These are phyloP conservation scores for Ylistrum balloti DNA, from an alignment of 1,140 invertebrate genomes.

Conservation along the genomic window DNA sequence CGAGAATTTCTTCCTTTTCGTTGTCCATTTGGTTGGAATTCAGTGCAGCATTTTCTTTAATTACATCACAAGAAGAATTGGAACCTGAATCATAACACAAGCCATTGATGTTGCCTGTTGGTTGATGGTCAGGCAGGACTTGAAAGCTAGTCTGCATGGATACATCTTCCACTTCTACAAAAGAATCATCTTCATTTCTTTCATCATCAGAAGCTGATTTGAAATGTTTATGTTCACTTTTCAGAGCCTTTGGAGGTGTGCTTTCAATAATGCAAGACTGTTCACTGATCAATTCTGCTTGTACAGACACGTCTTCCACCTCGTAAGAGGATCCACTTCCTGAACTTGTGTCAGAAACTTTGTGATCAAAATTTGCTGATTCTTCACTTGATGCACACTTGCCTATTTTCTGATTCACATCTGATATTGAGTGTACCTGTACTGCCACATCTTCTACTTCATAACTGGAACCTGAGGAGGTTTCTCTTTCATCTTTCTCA, in stretches of 20 bases:
- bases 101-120: background rate
- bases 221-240: background rate
- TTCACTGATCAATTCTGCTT: background rate
- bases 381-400: background rate
- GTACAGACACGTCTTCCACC: constrained; percentile 46
- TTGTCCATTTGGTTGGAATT: background rate
- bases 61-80: background rate
- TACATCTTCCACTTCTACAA: constrained; percentile 53
- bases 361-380: background rate
- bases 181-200: constrained; percentile 36
- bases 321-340: constrained; percentile 49
- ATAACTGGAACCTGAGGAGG: background rate
- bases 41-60: background rate
- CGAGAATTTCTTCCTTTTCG: background rate
- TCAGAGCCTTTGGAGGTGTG: background rate
- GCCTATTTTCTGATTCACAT: background rate
- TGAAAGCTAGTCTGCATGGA: constrained; percentile 42
- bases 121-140: background rate
- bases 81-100: background rate
- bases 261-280: background rate
- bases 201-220: background rate
- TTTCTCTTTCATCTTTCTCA: background rate
- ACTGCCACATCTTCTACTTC: background rate
- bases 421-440: background rate
- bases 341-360: background rate